Percentiles rank a stretch among this genome's conserved stretches.
Conservation (phyloP, 2,113 vertebrate species). For the Cairina moschata region DNA sequence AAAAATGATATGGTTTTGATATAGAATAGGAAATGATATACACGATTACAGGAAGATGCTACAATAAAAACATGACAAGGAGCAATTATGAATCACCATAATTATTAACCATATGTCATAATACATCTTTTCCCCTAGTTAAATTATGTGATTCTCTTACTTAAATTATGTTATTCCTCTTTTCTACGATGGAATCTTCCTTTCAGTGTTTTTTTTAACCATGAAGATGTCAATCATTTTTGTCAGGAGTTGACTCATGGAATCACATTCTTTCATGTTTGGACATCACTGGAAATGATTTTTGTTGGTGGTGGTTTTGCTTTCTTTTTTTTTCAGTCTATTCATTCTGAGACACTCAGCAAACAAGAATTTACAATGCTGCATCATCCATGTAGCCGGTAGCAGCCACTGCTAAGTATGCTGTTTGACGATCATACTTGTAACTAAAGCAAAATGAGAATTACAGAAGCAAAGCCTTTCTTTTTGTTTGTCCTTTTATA, state of each 20-base stretch:
- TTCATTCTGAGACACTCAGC: background rate
- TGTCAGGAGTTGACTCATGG: background rate
- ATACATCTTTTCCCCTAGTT: conserved; percentile 20
- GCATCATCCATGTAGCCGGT: background rate
- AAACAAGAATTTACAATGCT: background rate
- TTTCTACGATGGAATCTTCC: background rate
- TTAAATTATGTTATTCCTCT: background rate
- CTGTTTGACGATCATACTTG: background rate
- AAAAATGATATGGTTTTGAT: too few species aligned
- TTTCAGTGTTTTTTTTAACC: background rate
- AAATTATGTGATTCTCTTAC: conserved; percentile 19
- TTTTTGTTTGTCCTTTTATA: background rate
- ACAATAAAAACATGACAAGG: conserved; percentile 6
- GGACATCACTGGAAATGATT: background rate
- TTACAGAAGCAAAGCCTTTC: background rate
- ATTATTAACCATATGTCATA: conserved; percentile 31
- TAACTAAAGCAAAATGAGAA: background rate
- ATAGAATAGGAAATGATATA: too few species aligned
- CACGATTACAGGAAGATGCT: background rate
- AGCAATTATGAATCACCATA: conserved; percentile 20
- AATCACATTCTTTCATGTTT: background rate
- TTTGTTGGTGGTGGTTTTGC: background rate
- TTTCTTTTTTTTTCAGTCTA: background rate
- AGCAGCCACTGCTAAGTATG: background rate
- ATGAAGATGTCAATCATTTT: conserved; percentile 1